These are phyloP conservation scores for Heliconius cydno DNA, from an alignment of 2,888 invertebrate genomes.

Conservation along the genomic window DNA sequence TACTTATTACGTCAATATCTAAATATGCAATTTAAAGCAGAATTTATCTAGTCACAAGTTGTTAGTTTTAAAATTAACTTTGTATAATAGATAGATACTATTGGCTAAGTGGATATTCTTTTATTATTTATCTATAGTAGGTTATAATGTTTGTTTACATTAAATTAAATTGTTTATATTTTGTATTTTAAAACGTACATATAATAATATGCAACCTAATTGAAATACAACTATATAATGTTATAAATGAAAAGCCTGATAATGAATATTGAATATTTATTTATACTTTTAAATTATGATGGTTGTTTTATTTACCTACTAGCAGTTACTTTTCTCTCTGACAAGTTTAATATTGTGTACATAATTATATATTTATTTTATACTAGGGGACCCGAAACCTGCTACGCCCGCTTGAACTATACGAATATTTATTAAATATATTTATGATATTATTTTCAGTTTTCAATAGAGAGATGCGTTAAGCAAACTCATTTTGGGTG, in stretches of 20 bases:
- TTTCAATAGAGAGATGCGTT: too few relatives aligned
- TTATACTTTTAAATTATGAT: background rate
- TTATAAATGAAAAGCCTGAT: background rate
- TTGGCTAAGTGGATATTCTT: background rate
- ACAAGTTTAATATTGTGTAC: too few relatives aligned
- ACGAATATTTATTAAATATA: too few relatives aligned
- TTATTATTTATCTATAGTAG: background rate
- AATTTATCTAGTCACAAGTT: background rate
- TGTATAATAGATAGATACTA: background rate
- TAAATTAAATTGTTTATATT: background rate
- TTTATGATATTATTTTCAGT: too few relatives aligned
- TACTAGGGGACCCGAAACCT: too few relatives aligned
- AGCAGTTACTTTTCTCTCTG: too few relatives aligned
- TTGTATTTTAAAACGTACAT: background rate
- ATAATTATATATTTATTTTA: too few relatives aligned
- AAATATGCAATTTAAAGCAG: conserved; percentile 29
- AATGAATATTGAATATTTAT: background rate
- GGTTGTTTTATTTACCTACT: background rate
- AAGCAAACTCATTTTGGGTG: too few relatives aligned
- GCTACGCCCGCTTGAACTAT: too few relatives aligned
- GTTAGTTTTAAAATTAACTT: background rate
- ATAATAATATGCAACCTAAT: background rate
- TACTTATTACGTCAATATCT: conserved; percentile 21
- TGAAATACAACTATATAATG: background rate
- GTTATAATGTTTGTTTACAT: background rate